These are phyloP conservation scores for Lucinisca nassula DNA, from an alignment of 2,888 invertebrate species.

Conservation along the genomic window DNA sequence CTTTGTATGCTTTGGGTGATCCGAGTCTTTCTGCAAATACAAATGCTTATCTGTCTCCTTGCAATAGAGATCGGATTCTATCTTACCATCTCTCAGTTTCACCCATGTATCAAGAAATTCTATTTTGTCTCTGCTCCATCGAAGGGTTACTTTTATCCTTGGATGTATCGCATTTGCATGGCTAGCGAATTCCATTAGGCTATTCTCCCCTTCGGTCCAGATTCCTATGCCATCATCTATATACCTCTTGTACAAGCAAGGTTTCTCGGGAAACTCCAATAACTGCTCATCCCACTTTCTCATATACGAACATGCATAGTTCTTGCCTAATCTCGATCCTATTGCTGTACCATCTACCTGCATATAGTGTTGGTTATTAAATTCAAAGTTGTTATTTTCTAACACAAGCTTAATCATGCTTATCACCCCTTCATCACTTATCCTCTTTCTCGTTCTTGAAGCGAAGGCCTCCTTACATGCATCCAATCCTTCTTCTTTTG, in stretches of 20 bases:
- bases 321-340: conserved; percentile 25
- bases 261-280: neutral
- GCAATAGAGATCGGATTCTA: neutral
- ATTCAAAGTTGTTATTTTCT: conserved; percentile 37
- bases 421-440: neutral
- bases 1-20: neutral
- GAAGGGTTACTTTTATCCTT: neutral
- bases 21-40: neutral
- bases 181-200: neutral
- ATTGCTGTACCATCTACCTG: conserved; percentile 27
- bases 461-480: conserved; percentile 33
- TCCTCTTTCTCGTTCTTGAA: neutral
- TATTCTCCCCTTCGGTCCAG: conserved; percentile 5
- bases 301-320: conserved; percentile 44
- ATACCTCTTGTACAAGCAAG: neutral
- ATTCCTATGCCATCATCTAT: conserved; percentile 7
- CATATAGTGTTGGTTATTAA: no score
- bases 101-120: neutral
- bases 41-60: conserved; percentile 4
- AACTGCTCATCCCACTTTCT: conserved; percentile 27
- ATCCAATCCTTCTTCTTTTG: conserved; percentile 43
- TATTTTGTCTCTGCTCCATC: neutral
- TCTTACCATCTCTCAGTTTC: neutral
- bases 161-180: conserved; percentile 11
- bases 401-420: conserved; percentile 31